Percentiles rank a stretch among this genome's conserved stretches.
Conservation (phyloP, 2,888 invertebrate species). For the Eumacrocentrus americanus region DNA sequence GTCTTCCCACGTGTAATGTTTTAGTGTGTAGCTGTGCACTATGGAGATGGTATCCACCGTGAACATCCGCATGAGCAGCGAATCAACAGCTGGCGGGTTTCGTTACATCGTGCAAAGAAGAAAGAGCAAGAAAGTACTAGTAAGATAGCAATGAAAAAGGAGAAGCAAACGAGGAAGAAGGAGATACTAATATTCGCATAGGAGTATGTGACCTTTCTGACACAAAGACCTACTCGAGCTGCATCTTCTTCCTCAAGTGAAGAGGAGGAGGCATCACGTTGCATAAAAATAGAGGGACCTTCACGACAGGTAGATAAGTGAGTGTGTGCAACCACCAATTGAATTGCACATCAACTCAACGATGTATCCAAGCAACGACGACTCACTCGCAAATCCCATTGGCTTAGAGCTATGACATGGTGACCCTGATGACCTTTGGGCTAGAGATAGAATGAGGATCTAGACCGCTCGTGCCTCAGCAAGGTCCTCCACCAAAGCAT, state of each 20-base stretch:
- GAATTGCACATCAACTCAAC: background rate
- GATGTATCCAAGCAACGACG: background rate
- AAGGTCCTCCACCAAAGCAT: background rate
- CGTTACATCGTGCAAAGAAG: constrained; percentile 23
- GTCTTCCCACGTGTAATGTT: constrained; percentile 19
- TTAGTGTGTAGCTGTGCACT: background rate
- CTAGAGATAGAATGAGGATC: constrained; percentile 42
- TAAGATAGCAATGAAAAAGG: no score
- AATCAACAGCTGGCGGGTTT: constrained; percentile 24
- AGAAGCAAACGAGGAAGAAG: constrained; percentile 16
- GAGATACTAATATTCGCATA: constrained; percentile 27
- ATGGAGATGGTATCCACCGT: constrained; percentile 32
- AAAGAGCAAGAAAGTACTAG: no score
- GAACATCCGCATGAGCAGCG: constrained; percentile 32
- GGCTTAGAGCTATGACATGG: constrained; percentile 47
- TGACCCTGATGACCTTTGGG: constrained; percentile 51
- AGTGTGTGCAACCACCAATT: no score
- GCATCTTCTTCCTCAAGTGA: constrained; percentile 21
- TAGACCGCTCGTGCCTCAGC: constrained; percentile 41
- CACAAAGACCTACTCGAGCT: constrained; percentile 58
- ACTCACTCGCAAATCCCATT: constrained; percentile 21
- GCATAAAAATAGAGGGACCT: constrained; percentile 22
- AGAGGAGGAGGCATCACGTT: constrained; percentile 1
- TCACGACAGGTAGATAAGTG: constrained; percentile 21
- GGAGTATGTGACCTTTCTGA: constrained; percentile 58